A percentile compares a stretch with the other conserved stretches of the same genome.
Conservation (phyloP, 2,797 vertebrate species). For the Zenarchopterus dispar region DNA sequence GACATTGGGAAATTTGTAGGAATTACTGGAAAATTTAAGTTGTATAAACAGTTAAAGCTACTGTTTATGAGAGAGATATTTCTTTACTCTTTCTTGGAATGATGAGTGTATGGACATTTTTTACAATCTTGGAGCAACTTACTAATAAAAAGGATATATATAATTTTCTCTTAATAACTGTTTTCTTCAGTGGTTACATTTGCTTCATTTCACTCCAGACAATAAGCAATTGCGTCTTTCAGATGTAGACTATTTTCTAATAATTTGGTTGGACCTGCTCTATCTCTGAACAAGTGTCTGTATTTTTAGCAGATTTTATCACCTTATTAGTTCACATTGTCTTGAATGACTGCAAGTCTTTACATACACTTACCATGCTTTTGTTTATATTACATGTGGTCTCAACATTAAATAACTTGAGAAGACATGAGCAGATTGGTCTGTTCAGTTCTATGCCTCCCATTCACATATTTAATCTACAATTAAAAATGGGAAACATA, state of each 20-base stretch:
- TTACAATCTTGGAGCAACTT: too few species aligned
- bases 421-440: slow-evolving; percentile 23
- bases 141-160: too few species aligned
- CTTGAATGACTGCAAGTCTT: slow-evolving; percentile 21
- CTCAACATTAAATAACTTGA: slow-evolving; percentile 6
- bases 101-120: too few species aligned
- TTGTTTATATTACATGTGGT: slow-evolving; percentile 64
- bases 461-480: slow-evolving; percentile 75
- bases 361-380: slow-evolving; percentile 10
- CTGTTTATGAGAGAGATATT: slow-evolving; percentile 6
- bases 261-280: too few species aligned
- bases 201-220: too few species aligned
- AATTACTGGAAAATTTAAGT: slow-evolving; percentile 15
- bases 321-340: slow-evolving; percentile 27
- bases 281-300: too few species aligned
- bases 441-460: slow-evolving; percentile 38
- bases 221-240: too few species aligned
- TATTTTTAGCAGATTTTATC: slow-evolving; percentile 35
- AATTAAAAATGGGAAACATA: slow-evolving; percentile 81
- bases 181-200: too few species aligned
- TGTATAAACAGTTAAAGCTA: slow-evolving; percentile 30
- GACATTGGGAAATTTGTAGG: slow-evolving; percentile 32
- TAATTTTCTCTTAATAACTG: too few species aligned
- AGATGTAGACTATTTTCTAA: too few species aligned
- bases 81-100: slow-evolving; percentile 17